These are phyloP conservation scores for Scrobipalpa atriplicella DNA, from an alignment of 2,888 invertebrate genomes.

Conservation along the genomic window DNA sequence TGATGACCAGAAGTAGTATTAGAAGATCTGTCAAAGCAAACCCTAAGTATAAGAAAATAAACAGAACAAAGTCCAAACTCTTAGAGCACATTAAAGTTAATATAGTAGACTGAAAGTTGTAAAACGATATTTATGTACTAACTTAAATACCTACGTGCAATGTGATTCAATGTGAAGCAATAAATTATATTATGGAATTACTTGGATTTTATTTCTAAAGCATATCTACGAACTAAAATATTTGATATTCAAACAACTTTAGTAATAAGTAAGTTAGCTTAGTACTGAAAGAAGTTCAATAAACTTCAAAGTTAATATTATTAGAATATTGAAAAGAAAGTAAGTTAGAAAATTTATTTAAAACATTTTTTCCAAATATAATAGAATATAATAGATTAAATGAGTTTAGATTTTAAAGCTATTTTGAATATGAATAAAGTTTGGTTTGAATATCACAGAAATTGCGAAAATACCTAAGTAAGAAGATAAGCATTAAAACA, in stretches of 20 bases:
- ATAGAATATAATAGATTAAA: too few relatives aligned
- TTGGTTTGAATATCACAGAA: too few relatives aligned
- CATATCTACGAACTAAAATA: background rate
- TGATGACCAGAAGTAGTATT: conserved; percentile 74
- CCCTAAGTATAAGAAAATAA: conserved; percentile 79
- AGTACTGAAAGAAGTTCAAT: background rate
- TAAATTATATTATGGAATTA: conserved; percentile 16
- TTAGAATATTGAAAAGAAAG: background rate
- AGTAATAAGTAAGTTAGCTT: background rate
- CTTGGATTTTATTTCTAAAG: background rate
- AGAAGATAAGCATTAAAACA: too few relatives aligned
- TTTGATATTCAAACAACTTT: conserved; percentile 7
- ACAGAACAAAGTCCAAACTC: conserved; percentile 72
- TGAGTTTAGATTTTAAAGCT: too few relatives aligned
- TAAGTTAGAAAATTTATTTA: background rate
- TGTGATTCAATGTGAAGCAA: conserved; percentile 21
- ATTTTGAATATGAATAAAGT: too few relatives aligned
- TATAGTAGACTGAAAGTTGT: conserved; percentile 61
- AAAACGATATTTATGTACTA: conserved; percentile 5
- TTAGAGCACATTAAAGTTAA: conserved; percentile 75
- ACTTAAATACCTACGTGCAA: conserved; percentile 21
- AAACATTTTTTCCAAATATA: too few relatives aligned
- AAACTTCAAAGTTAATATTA: background rate
- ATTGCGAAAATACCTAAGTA: too few relatives aligned
- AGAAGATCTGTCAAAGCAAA: conserved; percentile 76